Base-by-base conservation (phyloP, 92 coral and sea anemone species). In the Paramuricea clavata region DNA sequence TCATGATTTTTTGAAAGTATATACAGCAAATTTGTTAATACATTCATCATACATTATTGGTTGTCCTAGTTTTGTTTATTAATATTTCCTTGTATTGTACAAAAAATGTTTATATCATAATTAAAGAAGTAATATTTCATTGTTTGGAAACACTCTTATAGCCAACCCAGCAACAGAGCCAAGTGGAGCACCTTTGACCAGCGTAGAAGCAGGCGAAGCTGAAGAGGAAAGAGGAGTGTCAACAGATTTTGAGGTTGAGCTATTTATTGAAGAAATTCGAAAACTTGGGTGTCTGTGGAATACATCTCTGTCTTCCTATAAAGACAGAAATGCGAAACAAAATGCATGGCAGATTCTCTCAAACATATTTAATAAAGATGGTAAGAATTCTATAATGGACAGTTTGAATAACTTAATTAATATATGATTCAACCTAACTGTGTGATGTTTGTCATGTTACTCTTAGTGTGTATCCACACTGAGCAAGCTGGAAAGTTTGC, bases 281-380 rank as follows among this genome's bases (percentile, higher is more conserved):
- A 31, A 25, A 61, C 35, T 61, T 61, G 32, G 32, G 8, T 61
- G 69, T 31, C 31, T 61, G 21, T 61, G 69, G 69, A 61, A 61
- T 61, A 61, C 69, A 25, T 61, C 69, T 31, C 0, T 31, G 17
- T 25, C 69, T 23, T 25, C 69, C n/a, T 61, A 61, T 15, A 61
- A 61, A 31, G 69, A 61, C 69, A 61, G 69, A 61, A 61, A 61
- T 31, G 30, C 32, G 8, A 61, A 61, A 31, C 35, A 23, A 61
- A 61, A 61, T 61, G 69, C 69, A 25, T 61, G 69, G 69, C 10
- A 61, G 31, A 61, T 23, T 25, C 21, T 61, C 69, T 61, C 69
- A 9, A 25, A 61, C 1, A 61, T 61, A 31, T 61, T 61, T 61
- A 31, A 61, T 23, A 61, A 61, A 61, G 69, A 61, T 61, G 69